phyloP scores from a whole-genome alignment of 2,113 vertebrate genomes.

The Melanostigma gelatinosum region DNA sequence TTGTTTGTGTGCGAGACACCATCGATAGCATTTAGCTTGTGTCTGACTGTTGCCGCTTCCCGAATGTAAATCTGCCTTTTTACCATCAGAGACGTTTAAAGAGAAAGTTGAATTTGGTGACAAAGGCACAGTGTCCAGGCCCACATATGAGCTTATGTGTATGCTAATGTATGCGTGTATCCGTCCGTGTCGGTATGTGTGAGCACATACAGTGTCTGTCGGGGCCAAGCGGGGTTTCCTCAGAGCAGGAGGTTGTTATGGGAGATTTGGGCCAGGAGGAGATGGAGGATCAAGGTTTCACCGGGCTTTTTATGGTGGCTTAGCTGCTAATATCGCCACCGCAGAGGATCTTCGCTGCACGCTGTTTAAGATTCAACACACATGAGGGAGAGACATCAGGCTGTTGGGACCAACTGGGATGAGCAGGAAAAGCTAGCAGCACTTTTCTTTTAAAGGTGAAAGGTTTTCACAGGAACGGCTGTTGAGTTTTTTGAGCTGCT shows the following conservation, averaged over 20 bases:
- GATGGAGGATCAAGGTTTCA: conserved; percentile 32
- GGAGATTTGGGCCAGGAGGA: conserved; percentile 34
- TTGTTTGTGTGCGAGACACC: conserved; percentile 5
- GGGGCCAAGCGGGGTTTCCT: background rate
- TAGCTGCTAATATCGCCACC: conserved; percentile 20
- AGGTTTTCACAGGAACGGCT: background rate
- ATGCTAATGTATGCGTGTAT: conserved; percentile 33
- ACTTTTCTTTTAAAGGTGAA: background rate
- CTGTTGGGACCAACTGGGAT: background rate
- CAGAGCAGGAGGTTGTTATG: conserved; percentile 4
- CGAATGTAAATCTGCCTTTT: conserved; percentile 24
- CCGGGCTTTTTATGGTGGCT: conserved; percentile 27
- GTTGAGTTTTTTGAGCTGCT: background rate
- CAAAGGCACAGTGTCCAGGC: background rate
- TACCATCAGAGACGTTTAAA: background rate
- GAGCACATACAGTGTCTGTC: conserved; percentile 4
- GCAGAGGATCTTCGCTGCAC: background rate
- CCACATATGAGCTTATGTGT: background rate
- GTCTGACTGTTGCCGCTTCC: conserved; percentile 1
- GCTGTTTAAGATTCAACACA: conserved; percentile 26
- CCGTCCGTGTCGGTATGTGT: background rate
- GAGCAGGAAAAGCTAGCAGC: background rate
- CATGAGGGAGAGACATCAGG: background rate
- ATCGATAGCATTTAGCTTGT: background rate
- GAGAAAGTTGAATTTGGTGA: background rate